Conservation (phyloP, 1,140 invertebrate species). For the Brachionus plicatilis region DNA sequence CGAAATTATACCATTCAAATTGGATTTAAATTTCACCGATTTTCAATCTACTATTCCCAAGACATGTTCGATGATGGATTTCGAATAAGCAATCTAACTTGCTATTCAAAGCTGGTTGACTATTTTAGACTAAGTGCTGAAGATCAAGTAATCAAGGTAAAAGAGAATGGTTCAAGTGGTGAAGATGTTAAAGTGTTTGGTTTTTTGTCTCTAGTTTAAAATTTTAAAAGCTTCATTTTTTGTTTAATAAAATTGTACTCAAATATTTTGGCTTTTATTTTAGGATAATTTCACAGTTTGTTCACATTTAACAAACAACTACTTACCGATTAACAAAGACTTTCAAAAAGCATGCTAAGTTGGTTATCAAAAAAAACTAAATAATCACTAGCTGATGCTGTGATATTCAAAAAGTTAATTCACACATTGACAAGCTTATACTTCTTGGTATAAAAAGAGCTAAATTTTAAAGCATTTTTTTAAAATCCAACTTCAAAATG, state of each 20-base stretch:
- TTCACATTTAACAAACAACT: background rate
- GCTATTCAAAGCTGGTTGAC: background rate
- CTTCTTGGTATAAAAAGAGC: background rate
- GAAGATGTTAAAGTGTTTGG: constrained; percentile 14
- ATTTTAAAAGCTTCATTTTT: background rate
- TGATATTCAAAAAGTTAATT: no score
- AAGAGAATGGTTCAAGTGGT: background rate
- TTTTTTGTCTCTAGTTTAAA: background rate
- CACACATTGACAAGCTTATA: background rate
- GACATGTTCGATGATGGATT: constrained; percentile 27
- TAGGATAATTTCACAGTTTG: background rate
- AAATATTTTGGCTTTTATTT: background rate
- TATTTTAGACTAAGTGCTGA: background rate
- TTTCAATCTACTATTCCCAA: constrained; percentile 23
- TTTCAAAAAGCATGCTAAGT: background rate
- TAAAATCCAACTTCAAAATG: background rate
- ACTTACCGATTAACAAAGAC: background rate
- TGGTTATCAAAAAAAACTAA: no score
- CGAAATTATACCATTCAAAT: constrained; percentile 27
- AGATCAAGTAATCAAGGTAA: background rate
- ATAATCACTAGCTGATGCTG: no score
- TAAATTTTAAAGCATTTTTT: background rate
- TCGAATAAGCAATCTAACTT: background rate
- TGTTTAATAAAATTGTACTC: background rate
- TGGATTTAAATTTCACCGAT: constrained; percentile 24